Evolutionary conservation across 2,797 vertebrate species (phyloP).

Genomic region (Acrossocheilus wenchowensis): DNA sequence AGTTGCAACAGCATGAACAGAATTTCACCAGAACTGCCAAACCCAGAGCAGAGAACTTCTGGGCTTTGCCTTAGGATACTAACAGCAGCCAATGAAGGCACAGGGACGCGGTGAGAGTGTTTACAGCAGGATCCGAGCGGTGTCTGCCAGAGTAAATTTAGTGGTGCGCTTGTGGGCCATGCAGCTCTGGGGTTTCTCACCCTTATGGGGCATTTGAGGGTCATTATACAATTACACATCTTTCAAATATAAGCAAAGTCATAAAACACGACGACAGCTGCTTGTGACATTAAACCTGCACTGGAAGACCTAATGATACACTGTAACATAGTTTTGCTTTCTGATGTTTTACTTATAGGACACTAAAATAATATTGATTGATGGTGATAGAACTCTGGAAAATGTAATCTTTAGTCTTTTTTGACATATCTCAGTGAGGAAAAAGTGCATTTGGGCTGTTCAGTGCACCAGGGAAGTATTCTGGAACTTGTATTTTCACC

Average conservation of each 20-base stretch:
- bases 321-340: constrained; percentile 13
- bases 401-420: constrained; percentile 43
- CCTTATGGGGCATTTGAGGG: constrained; percentile 50
- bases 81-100: constrained; percentile 12
- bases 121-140: constrained; percentile 31
- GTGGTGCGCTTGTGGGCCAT: constrained; percentile 26
- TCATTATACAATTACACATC: constrained; percentile 52
- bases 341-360: constrained; percentile 19
- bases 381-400: constrained; percentile 51
- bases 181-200: constrained; percentile 54
- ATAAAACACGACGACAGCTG: constrained; percentile 49
- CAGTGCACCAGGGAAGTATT: constrained; percentile 19
- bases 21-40: constrained; percentile 27
- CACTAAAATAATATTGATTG: constrained; percentile 49
- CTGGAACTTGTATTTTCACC: constrained; percentile 48
- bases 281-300: constrained; percentile 40
- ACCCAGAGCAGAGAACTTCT: constrained; percentile 28
- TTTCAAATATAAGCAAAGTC: constrained; percentile 52
- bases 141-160: constrained; percentile 45
- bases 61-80: constrained; percentile 27
- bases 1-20: not conserved
- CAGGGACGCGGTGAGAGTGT: constrained; percentile 28
- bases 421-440: constrained; percentile 38
- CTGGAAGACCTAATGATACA: constrained; percentile 1
- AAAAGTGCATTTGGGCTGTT: constrained; percentile 42